Percentiles rank a stretch among this genome's conserved stretches.
phyloP scores from a whole-genome alignment of 2,888 invertebrate species.

The Chelonus formosanus region DNA sequence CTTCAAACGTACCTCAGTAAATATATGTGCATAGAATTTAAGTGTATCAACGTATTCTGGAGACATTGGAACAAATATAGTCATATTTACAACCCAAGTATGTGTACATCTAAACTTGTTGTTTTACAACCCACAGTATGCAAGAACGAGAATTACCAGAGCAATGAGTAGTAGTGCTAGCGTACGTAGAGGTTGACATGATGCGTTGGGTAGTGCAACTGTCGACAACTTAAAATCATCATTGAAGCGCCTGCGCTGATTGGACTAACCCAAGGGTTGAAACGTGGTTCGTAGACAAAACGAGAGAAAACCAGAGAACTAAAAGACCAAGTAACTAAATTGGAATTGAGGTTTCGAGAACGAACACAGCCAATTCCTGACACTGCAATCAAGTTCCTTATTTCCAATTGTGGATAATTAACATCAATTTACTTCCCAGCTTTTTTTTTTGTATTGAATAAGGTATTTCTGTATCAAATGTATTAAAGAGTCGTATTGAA shows the following conservation, averaged over 20 bases:
- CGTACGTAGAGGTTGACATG: constrained; percentile 11
- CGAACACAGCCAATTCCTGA: constrained; percentile 18
- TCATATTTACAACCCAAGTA: not conserved
- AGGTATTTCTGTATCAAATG: too few relatives aligned
- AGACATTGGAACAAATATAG: not conserved
- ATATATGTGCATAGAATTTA: constrained; percentile 1
- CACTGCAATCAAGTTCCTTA: constrained; percentile 20
- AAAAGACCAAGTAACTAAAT: constrained; percentile 4
- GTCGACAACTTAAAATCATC: constrained; percentile 21
- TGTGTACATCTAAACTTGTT: not conserved
- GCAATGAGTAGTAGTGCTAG: not conserved
- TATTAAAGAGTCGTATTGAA: too few relatives aligned
- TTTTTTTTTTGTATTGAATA: too few relatives aligned
- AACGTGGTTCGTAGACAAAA: constrained; percentile 12
- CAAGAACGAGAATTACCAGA: constrained; percentile 3
- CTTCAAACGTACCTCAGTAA: not conserved
- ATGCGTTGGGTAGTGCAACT: constrained; percentile 26
- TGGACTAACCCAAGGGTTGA: constrained; percentile 15
- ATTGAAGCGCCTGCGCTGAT: constrained; percentile 22
- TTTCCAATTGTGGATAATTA: constrained; percentile 1
- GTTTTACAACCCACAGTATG: not conserved
- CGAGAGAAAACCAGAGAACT: not conserved
- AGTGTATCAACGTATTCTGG: constrained; percentile 2
- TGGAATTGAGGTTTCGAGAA: constrained; percentile 3
- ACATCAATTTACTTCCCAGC: too few relatives aligned